Conservation (phyloP, 2,113 vertebrate species). For the Butorides virescens region DNA sequence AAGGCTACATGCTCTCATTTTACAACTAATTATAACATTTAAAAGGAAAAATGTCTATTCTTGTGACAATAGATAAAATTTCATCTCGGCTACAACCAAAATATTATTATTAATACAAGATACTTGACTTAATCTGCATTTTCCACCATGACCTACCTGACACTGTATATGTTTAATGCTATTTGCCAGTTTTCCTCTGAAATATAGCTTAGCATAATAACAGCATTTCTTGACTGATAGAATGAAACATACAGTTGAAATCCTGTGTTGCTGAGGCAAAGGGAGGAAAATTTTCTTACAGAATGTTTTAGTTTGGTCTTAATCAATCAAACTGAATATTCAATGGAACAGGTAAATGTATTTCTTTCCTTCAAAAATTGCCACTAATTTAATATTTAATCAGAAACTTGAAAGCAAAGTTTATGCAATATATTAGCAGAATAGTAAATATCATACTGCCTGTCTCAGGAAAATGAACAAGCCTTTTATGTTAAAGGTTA, state of each 20-base stretch:
- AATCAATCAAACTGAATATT: background rate
- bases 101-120: background rate
- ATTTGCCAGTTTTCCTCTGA: conserved; percentile 5
- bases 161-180: background rate
- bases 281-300: background rate
- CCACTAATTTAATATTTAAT: background rate
- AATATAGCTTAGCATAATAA: background rate
- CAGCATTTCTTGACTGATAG: background rate
- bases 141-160: background rate
- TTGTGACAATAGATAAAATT: conserved; percentile 48
- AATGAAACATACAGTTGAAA: background rate
- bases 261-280: background rate
- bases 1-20: conserved; percentile 67
- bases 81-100: conserved; percentile 31
- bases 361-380: background rate
- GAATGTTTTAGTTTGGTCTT: background rate
- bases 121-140: conserved; percentile 2
- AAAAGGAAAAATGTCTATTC: conserved; percentile 74
- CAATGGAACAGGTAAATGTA: background rate
- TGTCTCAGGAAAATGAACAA: background rate
- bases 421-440: background rate
- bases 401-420: background rate
- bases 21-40: conserved; percentile 76
- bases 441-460: background rate
- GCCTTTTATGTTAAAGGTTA: background rate